Base-by-base conservation (phyloP, 2,797 vertebrate species). In the Buceros bicornis region DNA sequence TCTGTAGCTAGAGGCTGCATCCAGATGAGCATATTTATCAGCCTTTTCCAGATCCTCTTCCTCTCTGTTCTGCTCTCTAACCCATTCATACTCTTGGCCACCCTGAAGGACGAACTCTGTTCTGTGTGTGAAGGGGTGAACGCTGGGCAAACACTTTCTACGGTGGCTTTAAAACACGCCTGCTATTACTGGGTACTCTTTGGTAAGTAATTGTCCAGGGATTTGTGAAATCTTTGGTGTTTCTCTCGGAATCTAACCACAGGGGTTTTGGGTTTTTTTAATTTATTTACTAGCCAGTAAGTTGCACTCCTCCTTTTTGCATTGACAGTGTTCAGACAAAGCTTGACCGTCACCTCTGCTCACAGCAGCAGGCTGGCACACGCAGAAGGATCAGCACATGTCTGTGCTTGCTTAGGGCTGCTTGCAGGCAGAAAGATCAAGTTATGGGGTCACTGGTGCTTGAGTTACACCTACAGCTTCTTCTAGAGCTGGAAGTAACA, bases 341-440 rank as follows among this genome's bases (percentile, higher is more conserved):
- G 54, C 54, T 33, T 48, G 29, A 71, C 10, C 1, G 1, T 8
- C 43, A 29, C 13, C 43, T n/a, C 33, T 29, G n/a, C 37, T 42
- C 22, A 48, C 70, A 62, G 80, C 35, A 66, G 25, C 64, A 57
- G n/a, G 47, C 31, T 25, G 64, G 35, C 6, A 4, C 22, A 8
- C 2, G 35, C 11, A 62, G 33, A 67, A 26, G 54, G 17, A 47
- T 50, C 60, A 58, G 61, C 43, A 16, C 0, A 5, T 6, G 7
- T 8, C n/a, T 53, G 29, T 45, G 18, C 54, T 81, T 0, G 0
- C 48, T 71, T 3, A n/a, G 29, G 13, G 10, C 43, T 35, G 15
- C 24, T 4, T 21, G 57, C 22, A 43, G 31, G 80, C 28, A 57
- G 35, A 14, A 74, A 26, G 29, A 58, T 25, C 22, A 48, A 61